phyloP scores from a whole-genome alignment of 2,113 vertebrate species.

The Tiliqua scincoides region DNA sequence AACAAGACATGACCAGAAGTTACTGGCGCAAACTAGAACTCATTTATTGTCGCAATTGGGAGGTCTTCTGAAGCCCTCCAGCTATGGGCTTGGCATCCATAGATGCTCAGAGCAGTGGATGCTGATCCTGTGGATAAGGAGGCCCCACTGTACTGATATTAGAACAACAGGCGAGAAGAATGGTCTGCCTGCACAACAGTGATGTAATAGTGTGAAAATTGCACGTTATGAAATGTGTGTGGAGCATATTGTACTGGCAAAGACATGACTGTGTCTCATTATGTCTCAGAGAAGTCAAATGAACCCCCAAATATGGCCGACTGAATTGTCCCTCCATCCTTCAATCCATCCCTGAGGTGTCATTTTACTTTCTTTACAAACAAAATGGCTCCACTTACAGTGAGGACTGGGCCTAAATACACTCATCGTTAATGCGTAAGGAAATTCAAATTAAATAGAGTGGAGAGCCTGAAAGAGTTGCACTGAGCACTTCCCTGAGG shows the following conservation, averaged over 20 bases:
- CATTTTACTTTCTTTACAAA: background rate
- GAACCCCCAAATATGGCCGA: background rate
- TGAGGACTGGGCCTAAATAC: background rate
- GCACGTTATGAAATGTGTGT: background rate
- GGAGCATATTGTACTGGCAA: background rate
- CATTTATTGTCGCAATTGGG: no score
- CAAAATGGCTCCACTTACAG: background rate
- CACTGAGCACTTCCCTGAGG: conserved; percentile 1
- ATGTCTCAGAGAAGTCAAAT: background rate
- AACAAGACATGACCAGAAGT: no score
- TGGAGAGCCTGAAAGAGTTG: background rate
- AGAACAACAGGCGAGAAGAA: no score
- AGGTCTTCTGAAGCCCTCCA: no score
- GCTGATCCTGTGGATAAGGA: no score
- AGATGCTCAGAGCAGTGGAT: no score
- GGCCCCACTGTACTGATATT: no score
- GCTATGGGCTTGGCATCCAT: no score
- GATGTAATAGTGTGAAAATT: background rate
- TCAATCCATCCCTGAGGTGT: background rate
- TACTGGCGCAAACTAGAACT: no score
- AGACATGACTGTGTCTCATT: background rate
- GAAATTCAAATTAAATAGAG: conserved; percentile 17
- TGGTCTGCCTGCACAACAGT: background rate
- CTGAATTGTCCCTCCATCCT: background rate
- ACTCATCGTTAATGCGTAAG: background rate